A percentile compares a stretch with the other conserved stretches of the same genome.
Conservation (phyloP, 2,888 invertebrate species). For the Dryomyza anilis region DNA sequence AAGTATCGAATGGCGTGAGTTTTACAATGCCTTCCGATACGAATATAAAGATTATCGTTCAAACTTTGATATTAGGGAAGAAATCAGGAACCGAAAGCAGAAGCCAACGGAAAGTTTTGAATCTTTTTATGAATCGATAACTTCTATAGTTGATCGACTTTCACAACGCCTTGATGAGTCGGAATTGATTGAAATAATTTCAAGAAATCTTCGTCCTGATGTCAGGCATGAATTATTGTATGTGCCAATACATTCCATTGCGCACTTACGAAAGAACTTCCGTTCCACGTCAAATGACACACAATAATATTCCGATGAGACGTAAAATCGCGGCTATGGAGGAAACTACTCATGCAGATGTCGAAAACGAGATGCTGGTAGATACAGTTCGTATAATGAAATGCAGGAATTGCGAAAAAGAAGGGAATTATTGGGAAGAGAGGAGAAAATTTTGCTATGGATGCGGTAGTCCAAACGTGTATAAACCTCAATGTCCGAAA, state of each 20-base stretch:
- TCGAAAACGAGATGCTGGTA: background rate
- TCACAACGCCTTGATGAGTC: background rate
- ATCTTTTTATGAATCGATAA: slow-evolving; percentile 8
- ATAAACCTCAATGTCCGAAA: background rate
- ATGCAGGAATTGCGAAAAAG: background rate
- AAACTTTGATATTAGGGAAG: slow-evolving; percentile 4
- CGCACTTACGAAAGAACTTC: slow-evolving; percentile 5
- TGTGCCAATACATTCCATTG: slow-evolving; percentile 7
- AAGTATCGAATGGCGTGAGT: slow-evolving; percentile 19
- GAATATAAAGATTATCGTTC: slow-evolving; percentile 25
- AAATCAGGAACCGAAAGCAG: slow-evolving; percentile 19
- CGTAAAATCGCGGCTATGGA: background rate
- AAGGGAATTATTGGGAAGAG: background rate
- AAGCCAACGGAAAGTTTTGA: background rate
- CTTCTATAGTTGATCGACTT: slow-evolving; percentile 4
- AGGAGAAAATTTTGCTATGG: background rate
- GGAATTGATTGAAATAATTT: slow-evolving; percentile 16
- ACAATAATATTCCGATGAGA: background rate
- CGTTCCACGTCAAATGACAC: no score
- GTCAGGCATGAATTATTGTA: slow-evolving; percentile 23
- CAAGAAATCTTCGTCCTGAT: slow-evolving; percentile 18
- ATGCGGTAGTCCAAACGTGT: background rate
- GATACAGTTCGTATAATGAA: background rate
- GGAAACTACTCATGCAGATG: background rate
- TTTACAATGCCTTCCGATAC: slow-evolving; percentile 15